A percentile compares a stretch with the other conserved stretches of the same genome.
These are phyloP conservation scores for Thymelicus lineola DNA, from an alignment of 2,888 invertebrate species.

Conservation along the genomic window DNA sequence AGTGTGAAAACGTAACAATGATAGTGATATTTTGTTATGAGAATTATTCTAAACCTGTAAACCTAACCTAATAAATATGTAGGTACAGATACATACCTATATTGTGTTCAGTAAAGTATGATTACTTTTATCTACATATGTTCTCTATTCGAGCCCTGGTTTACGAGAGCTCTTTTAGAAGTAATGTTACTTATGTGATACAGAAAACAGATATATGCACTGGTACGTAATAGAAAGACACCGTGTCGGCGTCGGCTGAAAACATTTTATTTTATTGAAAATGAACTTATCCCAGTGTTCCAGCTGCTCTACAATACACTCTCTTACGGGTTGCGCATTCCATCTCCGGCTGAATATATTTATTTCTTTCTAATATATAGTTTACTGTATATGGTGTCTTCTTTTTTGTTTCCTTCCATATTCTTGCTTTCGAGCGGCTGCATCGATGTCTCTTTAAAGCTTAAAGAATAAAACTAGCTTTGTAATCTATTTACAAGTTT, in stretches of 20 bases:
- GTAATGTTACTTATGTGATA: constrained; percentile 1
- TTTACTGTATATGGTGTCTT: constrained; percentile 40
- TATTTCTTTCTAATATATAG: constrained; percentile 48
- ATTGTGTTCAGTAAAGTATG: constrained; percentile 25
- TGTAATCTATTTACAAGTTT: too few relatives aligned
- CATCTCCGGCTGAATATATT: constrained; percentile 44
- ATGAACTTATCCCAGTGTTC: constrained; percentile 54
- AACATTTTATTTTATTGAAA: constrained; percentile 63
- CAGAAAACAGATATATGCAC: constrained; percentile 17
- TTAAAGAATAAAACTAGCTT: background rate
- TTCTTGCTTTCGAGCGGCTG: constrained; percentile 41
- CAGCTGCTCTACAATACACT: constrained; percentile 59
- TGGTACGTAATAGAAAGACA: constrained; percentile 44
- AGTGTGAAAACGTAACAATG: too few relatives aligned
- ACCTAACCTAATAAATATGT: background rate
- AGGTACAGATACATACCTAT: too few relatives aligned
- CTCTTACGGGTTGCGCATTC: constrained; percentile 58
- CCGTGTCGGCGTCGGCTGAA: constrained; percentile 41
- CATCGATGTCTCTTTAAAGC: constrained; percentile 15
- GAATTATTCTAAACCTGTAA: too few relatives aligned
- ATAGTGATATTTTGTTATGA: too few relatives aligned
- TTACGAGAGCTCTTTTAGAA: constrained; percentile 5
- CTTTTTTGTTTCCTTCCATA: constrained; percentile 38
- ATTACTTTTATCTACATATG: background rate
- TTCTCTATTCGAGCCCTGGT: background rate